Evolutionary conservation across 2,888 invertebrate species (phyloP), one percentile per base, ranked within the genome.

Genomic region (Meteorus cinctellus): DNA sequence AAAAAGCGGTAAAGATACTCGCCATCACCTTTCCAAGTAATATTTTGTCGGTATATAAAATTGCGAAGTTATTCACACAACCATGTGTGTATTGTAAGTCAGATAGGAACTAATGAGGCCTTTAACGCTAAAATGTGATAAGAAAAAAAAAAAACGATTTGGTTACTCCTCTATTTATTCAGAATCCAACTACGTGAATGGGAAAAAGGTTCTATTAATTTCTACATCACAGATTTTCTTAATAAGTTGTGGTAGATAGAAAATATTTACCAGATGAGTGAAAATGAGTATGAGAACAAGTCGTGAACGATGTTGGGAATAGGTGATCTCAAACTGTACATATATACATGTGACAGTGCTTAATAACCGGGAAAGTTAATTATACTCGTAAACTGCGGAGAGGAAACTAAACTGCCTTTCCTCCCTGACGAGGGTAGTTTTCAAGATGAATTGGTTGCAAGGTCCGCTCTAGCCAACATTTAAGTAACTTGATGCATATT

Each of bases 361-460:
- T 82, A 83, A 85, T 85, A 85, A 83, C 82, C 81, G 79, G 77
- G 83, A 82, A 84, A 86, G 86, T 85, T 87, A 87, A 86, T 86
- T 86, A 84, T 82, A 80, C 80, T 81, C 80, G 83, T 85, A 85
- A 86, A 86, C 84, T 84, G 83, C 74, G 72, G 81, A 78, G 81
- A 82, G 81, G 77, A 81, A 84, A 82, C 31, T 62, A 27, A 62
- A 62, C 62, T 62, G n/a, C 62, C 31, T 62, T n/a, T 31, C 62
- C 31, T 62, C 19, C 6, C 5, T 24, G 55, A 55, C 55, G 55
- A 19, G 55, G 55, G 55, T 55, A 55, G 55, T 55, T 55, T 55
- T 55, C 55, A 55, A 19, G 55, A 55, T 55, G 55, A 24, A 55
- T 55, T 55, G 55, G 55, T 55, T 55, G 55, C 55, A 55, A 24